Conservation (phyloP, 2,888 invertebrate genomes). For the Catocala sponsa region DNA sequence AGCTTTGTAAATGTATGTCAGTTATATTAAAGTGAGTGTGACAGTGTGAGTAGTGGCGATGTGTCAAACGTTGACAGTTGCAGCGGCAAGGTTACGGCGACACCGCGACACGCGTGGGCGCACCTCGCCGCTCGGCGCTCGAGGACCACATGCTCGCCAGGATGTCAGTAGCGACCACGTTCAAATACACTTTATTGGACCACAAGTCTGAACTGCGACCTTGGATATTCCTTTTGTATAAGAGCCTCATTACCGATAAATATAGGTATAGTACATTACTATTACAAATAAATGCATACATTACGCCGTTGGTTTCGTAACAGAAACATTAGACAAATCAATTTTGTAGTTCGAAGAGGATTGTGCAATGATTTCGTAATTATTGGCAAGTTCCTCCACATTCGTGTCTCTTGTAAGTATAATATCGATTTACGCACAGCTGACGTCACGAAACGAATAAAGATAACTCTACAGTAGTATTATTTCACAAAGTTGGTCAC, state of each 20-base stretch:
- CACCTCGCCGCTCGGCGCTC: conserved; percentile 7
- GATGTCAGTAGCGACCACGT: conserved; percentile 27
- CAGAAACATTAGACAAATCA: not conserved
- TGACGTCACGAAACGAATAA: conserved; percentile 12
- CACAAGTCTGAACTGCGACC: not conserved
- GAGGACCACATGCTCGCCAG: conserved; percentile 17
- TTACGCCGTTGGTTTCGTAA: too few species aligned
- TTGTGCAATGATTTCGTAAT: conserved; percentile 28
- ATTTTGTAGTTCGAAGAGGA: too few species aligned
- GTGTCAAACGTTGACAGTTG: conserved; percentile 38
- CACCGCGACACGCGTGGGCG: conserved; percentile 25
- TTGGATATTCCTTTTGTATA: not conserved
- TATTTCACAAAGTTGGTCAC: conserved; percentile 7
- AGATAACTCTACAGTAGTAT: conserved; percentile 7
- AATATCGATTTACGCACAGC: conserved; percentile 10
- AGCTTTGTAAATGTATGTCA: conserved; percentile 20
- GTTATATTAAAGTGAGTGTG: conserved; percentile 16
- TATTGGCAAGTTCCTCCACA: conserved; percentile 32
- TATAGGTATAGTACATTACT: too few species aligned
- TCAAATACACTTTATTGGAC: conserved; percentile 6
- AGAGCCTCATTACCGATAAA: too few species aligned
- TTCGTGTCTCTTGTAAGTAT: conserved; percentile 11
- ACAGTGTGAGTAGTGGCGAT: conserved; percentile 10
- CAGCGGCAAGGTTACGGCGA: conserved; percentile 40
- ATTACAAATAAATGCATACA: too few species aligned